These are phyloP conservation scores for Drosophila borborema DNA, from an alignment of 2,888 invertebrate genomes.

Conservation along the genomic window DNA sequence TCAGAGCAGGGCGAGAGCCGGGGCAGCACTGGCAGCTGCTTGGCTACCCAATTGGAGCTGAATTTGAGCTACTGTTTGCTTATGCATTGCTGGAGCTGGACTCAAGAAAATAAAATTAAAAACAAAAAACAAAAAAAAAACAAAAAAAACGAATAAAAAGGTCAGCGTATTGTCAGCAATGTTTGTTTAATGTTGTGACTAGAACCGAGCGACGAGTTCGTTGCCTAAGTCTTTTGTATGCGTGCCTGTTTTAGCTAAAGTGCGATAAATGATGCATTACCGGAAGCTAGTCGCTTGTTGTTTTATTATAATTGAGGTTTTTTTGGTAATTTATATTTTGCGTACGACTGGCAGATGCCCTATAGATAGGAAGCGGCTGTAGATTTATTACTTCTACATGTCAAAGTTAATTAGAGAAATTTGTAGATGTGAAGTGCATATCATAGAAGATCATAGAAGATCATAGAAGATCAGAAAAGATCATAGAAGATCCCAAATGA, in stretches of 20 bases:
- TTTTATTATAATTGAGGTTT: slow-evolving; percentile 2
- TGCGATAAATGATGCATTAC: slow-evolving; percentile 41
- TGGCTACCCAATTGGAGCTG: slow-evolving; percentile 12
- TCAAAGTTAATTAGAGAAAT: neutral
- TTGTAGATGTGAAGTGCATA: neutral
- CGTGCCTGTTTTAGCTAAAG: slow-evolving; percentile 23
- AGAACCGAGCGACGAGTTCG: slow-evolving; percentile 62
- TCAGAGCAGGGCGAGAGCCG: neutral
- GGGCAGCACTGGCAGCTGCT: neutral
- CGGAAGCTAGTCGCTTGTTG: slow-evolving; percentile 54
- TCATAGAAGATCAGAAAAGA: neutral
- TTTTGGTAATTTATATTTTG: neutral
- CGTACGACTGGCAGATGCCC: neutral
- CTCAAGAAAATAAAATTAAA: slow-evolving; percentile 1
- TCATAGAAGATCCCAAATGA: neutral
- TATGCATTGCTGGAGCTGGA: slow-evolving; percentile 11
- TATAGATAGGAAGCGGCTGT: neutral
- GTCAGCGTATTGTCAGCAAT: slow-evolving; percentile 41
- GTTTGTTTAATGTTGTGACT: slow-evolving; percentile 1
- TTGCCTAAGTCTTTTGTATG: slow-evolving; percentile 73
- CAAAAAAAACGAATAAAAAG: slow-evolving; percentile 16
- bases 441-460: neutral
- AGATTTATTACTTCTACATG: neutral
- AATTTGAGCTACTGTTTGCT: slow-evolving; percentile 1
- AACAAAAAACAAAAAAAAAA: neutral